These are phyloP conservation scores for Pasiphila rectangulata DNA, from an alignment of 2,888 invertebrate species.

Conservation along the genomic window DNA sequence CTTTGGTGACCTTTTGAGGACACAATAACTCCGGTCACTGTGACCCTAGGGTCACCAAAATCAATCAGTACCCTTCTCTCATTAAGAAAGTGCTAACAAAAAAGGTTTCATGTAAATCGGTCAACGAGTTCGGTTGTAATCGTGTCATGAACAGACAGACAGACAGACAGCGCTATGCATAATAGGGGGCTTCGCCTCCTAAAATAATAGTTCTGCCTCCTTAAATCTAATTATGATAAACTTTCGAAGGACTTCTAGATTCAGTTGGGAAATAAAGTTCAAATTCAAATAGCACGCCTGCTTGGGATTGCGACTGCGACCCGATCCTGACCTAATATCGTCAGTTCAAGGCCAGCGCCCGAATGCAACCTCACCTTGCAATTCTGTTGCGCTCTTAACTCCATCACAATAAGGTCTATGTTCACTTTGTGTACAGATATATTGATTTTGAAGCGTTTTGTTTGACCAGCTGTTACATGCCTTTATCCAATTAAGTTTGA, in stretches of 20 bases:
- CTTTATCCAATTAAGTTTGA: constrained; percentile 24
- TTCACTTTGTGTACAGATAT: constrained; percentile 2
- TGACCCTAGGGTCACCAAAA: too few relatives aligned
- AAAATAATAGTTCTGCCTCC: too few relatives aligned
- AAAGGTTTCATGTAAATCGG: too few relatives aligned
- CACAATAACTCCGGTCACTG: too few relatives aligned
- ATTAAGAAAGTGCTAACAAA: too few relatives aligned
- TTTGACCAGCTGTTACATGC: constrained; percentile 27
- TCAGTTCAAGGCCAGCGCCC: constrained; percentile 41
- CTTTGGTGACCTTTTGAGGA: too few relatives aligned
- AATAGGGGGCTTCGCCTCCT: too few relatives aligned
- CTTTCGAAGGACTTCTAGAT: background rate
- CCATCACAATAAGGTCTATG: constrained; percentile 7
- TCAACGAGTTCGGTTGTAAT: too few relatives aligned
- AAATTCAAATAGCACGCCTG: constrained; percentile 2
- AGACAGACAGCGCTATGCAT: too few relatives aligned
- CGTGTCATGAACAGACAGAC: too few relatives aligned
- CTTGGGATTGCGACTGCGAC: constrained; percentile 34
- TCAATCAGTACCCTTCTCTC: too few relatives aligned
- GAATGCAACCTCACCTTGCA: constrained; percentile 33
- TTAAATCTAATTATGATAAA: background rate
- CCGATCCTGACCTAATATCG: constrained; percentile 44
- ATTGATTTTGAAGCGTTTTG: constrained; percentile 32
- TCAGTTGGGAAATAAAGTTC: constrained; percentile 1
- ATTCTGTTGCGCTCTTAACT: constrained; percentile 11